Evolutionary conservation across 64 coral and sea anemone species (phyloP), one percentile per base, ranked within the genome.

Genomic region (Actinia equina): DNA sequence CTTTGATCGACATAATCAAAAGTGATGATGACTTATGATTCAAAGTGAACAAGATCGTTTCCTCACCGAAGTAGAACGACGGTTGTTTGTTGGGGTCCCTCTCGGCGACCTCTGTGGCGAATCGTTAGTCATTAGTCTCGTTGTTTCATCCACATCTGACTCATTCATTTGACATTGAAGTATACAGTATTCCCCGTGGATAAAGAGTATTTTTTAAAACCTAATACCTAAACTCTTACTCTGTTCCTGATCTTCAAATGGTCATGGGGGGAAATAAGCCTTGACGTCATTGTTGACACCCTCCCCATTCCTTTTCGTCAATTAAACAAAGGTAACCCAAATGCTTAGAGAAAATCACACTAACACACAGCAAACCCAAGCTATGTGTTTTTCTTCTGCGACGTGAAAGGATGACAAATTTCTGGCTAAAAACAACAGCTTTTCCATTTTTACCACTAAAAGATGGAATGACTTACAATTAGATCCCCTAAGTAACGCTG

Each of bases 81-180:
- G 62, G 44, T 69, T 88, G 16, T 89, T 62, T 44, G 78, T 59
- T 15, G 69, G 18, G 45, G 79, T 23, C 86, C 82, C 12, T 77
- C 59, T 2, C 45, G 81, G 43, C 82, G 69, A 59, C 41, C 65
- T 42, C 77, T 79, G 53, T 82, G 79, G 61, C 71, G 62, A 65
- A 90, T 97, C 85, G 89, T 89, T 91, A 25, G 84, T 87, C 94
- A 97, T 97, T 65, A 97, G 91, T 69, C 91, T 90, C 51, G 94
- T 93, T 90, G 79, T 91, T 90, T 96, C 94, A 87, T 96, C 59
- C 22, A 87, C 91, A 69, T 87, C 88, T 56, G 84, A 85, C 13
- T 93, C 94, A 77, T 91, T 96, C 94, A 96, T 96, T 89, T 46
- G 92, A 63, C 52, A 63, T 22, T 44, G 17, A 83, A 42, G 7